phyloP scores from a whole-genome alignment of 2,113 vertebrate species.

The Herpetotheres cachinnans region DNA sequence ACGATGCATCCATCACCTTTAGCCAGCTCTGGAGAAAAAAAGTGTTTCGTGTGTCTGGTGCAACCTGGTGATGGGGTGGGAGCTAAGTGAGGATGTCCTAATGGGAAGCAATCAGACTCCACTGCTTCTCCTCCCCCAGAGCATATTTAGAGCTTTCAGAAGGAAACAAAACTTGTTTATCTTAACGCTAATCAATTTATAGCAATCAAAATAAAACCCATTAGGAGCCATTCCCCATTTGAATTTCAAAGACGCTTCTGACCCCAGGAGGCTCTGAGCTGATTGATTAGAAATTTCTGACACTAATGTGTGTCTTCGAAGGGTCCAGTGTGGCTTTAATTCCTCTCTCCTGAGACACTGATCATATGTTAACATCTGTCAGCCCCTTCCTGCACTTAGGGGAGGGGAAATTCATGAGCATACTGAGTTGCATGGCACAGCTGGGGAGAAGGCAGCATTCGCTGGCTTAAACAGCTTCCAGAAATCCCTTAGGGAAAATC shows the following conservation, averaged over 20 bases:
- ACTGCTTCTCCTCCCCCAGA: constrained; percentile 35
- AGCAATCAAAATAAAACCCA: constrained; percentile 77
- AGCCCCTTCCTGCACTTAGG: constrained; percentile 35
- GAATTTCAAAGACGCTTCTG: constrained; percentile 68
- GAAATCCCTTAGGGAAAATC: constrained; percentile 12
- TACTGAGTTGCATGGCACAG: constrained; percentile 54
- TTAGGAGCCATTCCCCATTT: constrained; percentile 63
- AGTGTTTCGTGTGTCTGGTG: not conserved
- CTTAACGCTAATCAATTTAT: constrained; percentile 72
- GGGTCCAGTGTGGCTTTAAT: constrained; percentile 66
- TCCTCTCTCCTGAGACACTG: constrained; percentile 64
- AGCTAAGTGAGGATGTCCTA: not conserved
- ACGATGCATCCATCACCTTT: not conserved
- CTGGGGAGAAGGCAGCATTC: constrained; percentile 49
- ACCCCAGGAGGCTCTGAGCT: constrained; percentile 67
- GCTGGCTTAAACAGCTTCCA: constrained; percentile 57
- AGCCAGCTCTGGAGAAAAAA: not conserved
- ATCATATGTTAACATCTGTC: constrained; percentile 72
- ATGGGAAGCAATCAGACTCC: constrained; percentile 15
- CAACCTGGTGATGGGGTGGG: not conserved
- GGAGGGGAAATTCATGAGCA: constrained; percentile 48
- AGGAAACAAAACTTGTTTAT: constrained; percentile 67
- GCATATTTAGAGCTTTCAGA: constrained; percentile 51
- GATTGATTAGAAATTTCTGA: constrained; percentile 79
- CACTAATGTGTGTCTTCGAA: constrained; percentile 70